These are phyloP conservation scores for Drosophila pseudoobscura DNA, from an alignment of 1,140 invertebrate genomes.

Conservation along the genomic window DNA sequence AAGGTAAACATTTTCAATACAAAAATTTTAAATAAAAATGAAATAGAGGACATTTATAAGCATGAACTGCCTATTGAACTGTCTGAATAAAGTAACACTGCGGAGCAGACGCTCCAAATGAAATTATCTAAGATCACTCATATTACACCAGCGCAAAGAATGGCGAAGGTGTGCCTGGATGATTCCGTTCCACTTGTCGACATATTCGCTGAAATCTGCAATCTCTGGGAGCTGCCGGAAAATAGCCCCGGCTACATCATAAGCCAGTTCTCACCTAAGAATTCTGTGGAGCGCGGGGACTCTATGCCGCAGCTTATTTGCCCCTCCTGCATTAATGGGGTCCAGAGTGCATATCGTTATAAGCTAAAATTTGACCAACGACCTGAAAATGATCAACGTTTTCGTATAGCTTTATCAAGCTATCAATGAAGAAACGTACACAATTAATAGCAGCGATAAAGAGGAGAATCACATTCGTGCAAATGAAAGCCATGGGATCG, in stretches of 20 bases:
- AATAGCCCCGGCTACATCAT: conserved; percentile 7
- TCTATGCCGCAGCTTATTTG: conserved; percentile 50
- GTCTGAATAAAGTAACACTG: too few relatives aligned
- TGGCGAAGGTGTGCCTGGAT: conserved; percentile 52
- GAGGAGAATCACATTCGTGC: too few relatives aligned
- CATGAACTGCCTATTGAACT: too few relatives aligned
- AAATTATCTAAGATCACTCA: too few relatives aligned
- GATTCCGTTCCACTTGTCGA: conserved; percentile 49
- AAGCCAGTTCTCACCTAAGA: conserved; percentile 30
- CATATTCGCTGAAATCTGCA: conserved; percentile 40
- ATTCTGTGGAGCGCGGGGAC: conserved; percentile 30
- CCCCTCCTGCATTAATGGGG: conserved; percentile 40
- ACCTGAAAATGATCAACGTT: conserved; percentile 5
- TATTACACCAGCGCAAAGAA: background rate
- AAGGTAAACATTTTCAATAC: too few relatives aligned
- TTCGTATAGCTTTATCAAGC: too few relatives aligned
- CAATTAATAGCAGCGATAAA: too few relatives aligned
- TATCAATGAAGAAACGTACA: too few relatives aligned
- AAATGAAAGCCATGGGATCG: too few relatives aligned
- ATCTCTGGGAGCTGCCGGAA: background rate
- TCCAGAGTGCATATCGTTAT: conserved; percentile 56
- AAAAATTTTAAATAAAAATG: too few relatives aligned
- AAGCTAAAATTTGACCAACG: conserved; percentile 46
- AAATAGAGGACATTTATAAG: too few relatives aligned
- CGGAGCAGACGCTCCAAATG: too few relatives aligned